Percentiles rank a stretch among this genome's conserved stretches.
Conservation (phyloP, 2,888 invertebrate genomes). For the Spilarctia lutea region DNA sequence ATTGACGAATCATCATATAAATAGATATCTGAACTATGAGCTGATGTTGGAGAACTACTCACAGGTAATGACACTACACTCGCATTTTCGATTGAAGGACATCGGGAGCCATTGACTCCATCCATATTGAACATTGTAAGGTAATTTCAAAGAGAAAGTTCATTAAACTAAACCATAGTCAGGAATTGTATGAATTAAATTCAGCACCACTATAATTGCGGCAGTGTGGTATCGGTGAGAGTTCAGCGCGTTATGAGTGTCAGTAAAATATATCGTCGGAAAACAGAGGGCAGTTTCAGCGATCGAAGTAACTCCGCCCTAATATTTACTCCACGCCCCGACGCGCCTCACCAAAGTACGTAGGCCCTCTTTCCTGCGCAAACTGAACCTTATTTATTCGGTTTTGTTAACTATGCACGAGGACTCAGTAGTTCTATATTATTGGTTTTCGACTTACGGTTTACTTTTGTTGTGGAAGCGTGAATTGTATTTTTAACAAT, state of each 20-base stretch:
- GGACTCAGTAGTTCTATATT: neutral
- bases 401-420: neutral
- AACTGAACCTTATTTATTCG: conserved; percentile 1
- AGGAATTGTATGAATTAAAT: neutral
- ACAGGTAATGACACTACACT: conserved; percentile 54
- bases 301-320: conserved; percentile 52
- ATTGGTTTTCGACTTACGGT: neutral
- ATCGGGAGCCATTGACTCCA: conserved; percentile 55
- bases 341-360: conserved; percentile 23
- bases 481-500: neutral
- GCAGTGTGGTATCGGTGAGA: conserved; percentile 28
- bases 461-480: neutral
- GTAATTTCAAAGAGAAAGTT: neutral
- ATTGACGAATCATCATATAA: conserved; percentile 88
- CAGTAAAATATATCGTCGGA: conserved; percentile 31
- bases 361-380: conserved; percentile 2
- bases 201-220: neutral
- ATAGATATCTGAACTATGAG: conserved; percentile 89
- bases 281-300: conserved; percentile 45
- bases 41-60: conserved; percentile 77
- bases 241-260: conserved; percentile 40
- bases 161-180: neutral
- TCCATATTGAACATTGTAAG: conserved; percentile 65
- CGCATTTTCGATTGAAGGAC: conserved; percentile 54
- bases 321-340: conserved; percentile 40